phyloP scores from a whole-genome alignment of 2,113 vertebrate genomes.

The Oreotragus oreotragus region DNA sequence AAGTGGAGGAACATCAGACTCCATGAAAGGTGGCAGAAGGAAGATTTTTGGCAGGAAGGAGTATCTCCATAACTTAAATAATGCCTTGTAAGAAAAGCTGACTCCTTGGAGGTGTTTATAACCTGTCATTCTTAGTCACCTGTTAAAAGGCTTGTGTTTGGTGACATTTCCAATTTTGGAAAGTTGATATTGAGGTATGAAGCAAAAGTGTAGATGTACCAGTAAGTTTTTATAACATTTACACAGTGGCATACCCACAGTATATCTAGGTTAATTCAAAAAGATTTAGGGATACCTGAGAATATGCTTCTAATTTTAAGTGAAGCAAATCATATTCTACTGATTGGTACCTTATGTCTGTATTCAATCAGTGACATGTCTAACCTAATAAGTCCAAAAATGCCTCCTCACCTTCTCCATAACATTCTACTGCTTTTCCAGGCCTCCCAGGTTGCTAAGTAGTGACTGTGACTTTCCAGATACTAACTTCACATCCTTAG shows the following conservation, averaged over 20 bases:
- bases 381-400: not conserved
- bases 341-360: not conserved
- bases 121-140: not conserved
- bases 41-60: not conserved
- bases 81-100: not conserved
- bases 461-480: not conserved
- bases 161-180: not conserved
- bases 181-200: not conserved
- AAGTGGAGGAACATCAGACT: not conserved
- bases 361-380: not conserved
- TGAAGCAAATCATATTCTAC: not conserved
- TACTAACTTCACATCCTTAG: not conserved
- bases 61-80: not conserved
- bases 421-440: not conserved
- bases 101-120: not conserved
- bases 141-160: not conserved
- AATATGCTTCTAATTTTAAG: not conserved
- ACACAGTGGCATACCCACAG: not conserved
- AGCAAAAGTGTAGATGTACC: not conserved
- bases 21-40: not conserved
- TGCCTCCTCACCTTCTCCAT: accelerated
- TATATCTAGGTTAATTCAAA: not conserved
- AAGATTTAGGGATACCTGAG: not conserved
- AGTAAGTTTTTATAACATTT: not conserved
- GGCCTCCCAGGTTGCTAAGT: not conserved